Evolutionary conservation across 37 sponge, comb jelly and placozoan genomes (phyloP), one percentile per base, ranked within the genome.

Genomic region (Geodia barretti): DNA sequence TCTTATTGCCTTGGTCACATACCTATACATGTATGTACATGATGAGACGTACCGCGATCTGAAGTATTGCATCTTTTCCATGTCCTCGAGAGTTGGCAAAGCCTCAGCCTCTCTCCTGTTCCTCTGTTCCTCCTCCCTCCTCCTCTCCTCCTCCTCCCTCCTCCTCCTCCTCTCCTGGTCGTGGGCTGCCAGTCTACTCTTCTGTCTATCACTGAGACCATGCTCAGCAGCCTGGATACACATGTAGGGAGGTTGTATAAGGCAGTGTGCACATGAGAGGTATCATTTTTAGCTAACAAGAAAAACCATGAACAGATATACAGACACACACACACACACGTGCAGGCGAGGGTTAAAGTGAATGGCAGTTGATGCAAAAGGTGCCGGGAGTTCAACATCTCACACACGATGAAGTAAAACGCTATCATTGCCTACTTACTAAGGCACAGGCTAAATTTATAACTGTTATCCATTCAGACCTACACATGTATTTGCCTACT

Each of bases 201-300:
- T 66, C 69, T 79, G 72, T 25, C 41, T 86, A 35, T 68, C 63
- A 80, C 89, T 92, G 32, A 87, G 67, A 38, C 88, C 89, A 75
- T 88, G 91, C 19, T 59, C 83, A 29, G 77, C 77, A 20, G 91
- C 87, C 90, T 88, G 64, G 1, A 64, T 9, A 34, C n/a, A n/a
- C n/a, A n/a, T n/a, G n/a, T n/a, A n/a, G 33, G 66, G 65, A 2
- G 40, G 37, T 34, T 37, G 35, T 32, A 20, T 32, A 70, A 34
- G 14, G 11, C 7, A 17, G 54, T 47, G 54, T 47, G 54, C 14
- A 47, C 54, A 14, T 47, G 54, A n/a, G n/a, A n/a, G n/a, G n/a
- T n/a, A n/a, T n/a, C n/a, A n/a, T n/a, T n/a, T n/a, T n/a, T n/a
- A n/a, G n/a, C n/a, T n/a, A n/a, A n/a, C n/a, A n/a, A n/a, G n/a